Percentiles rank a stretch among this genome's conserved stretches.
Evolutionary conservation across 2,797 vertebrate genomes (phyloP).

Genomic region (Spinibarbus caldwelli): DNA sequence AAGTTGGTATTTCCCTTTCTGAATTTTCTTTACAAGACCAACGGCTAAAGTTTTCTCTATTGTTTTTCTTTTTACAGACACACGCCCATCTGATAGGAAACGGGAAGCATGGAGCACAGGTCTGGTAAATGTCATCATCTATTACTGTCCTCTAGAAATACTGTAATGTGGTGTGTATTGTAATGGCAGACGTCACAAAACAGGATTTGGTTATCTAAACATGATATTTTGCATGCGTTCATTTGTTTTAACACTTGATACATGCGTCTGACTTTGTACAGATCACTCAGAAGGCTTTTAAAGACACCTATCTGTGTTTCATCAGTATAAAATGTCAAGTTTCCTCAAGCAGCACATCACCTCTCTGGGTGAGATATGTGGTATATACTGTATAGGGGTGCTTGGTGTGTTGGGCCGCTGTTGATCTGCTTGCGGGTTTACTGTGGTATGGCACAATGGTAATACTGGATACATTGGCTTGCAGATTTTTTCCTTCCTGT

Average conservation of each 20-base stretch:
- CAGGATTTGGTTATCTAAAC: constrained; percentile 12
- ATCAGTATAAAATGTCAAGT: constrained; percentile 59
- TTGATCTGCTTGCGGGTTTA: constrained; percentile 19
- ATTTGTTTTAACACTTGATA: constrained; percentile 19
- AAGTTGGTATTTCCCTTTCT: neutral
- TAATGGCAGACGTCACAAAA: neutral
- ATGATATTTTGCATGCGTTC: neutral
- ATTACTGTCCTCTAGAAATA: neutral
- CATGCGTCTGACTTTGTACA: constrained; percentile 35
- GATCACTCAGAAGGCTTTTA: constrained; percentile 48
- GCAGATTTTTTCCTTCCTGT: neutral
- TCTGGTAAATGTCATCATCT: neutral
- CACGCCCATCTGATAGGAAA: neutral
- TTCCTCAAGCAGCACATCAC: constrained; percentile 59
- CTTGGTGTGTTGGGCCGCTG: constrained; percentile 7
- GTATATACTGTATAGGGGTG: neutral
- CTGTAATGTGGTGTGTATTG: neutral
- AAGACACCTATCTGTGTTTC: constrained; percentile 36
- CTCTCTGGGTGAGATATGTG: constrained; percentile 58
- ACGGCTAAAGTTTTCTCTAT: neutral
- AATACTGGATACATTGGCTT: neutral
- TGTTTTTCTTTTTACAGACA: constrained; percentile 1
- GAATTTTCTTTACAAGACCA: neutral
- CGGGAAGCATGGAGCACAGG: constrained; percentile 20
- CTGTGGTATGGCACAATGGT: neutral